Evolutionary conservation across 2,797 vertebrate genomes (phyloP), one percentile per base, ranked within the genome.

Genomic region (Pseudochaenichthys georgianus): DNA sequence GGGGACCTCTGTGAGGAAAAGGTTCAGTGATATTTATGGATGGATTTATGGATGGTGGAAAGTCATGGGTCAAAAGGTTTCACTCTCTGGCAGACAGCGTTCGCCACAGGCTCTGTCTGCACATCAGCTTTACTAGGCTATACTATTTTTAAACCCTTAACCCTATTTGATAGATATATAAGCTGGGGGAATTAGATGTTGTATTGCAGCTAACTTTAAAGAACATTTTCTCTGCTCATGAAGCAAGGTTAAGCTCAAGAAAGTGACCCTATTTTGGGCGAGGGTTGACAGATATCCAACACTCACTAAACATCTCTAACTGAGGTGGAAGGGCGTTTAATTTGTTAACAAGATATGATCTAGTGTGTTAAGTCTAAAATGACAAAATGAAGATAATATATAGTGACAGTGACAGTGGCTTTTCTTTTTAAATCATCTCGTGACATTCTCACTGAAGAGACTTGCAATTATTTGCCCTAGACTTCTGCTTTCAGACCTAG

Each of bases 41-140:
- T 64, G 60, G 79, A 77, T 73, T 81, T 66, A 57, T 46, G 28
- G 53, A 48, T 21, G 53, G 74, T 16, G 42, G 64, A 76, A 53
- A 80, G 75, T 80, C 77, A 81, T 21, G 64, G 83, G 86, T 92
- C 86, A 85, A 65, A 80, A 78, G 73, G 67, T 81, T 81, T 71
- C 34, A 34, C 73, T 80, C 67, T 63, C 63, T 50, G 23, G 77
- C 66, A 65, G 71, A 63, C 41, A 19, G 59, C 11, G 13, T 47
- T 64, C 0, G 46, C 76, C 51, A 67, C 46, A 61, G 65, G 71
- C 64, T 68, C 48, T 9, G 64, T 63, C 65, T 69, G 58, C 60
- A 59, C 10, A 52, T 58, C 75, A 70, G 65, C 64, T 71, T 64
- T 53, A 57, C 69, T 17, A 1, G 3, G 41, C 72, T 38, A 9